Evolutionary conservation across 2,113 vertebrate genomes (phyloP), one percentile per base, ranked within the genome.

Genomic region (Neotragus pygmaeus): DNA sequence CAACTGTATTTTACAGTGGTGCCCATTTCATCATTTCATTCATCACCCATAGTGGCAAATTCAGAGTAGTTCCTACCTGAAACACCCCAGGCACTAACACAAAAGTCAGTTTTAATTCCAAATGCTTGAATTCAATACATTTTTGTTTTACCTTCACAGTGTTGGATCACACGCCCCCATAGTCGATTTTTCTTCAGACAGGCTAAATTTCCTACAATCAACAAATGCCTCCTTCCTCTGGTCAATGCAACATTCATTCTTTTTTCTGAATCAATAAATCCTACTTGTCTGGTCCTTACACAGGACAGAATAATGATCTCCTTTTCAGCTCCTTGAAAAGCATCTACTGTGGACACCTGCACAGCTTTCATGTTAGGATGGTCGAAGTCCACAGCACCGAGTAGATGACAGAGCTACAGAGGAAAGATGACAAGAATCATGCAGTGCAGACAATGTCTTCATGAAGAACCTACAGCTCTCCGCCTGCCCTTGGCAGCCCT

Each of bases 301-400:
- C 99, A 99, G 0, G 99, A 99, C 94, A 99, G 88, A 83, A 99
- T 85, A 3, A 99, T 62, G 11, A 99, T 88, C 89, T 99, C 99
- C 96, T 99, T 99, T 92, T 99, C 99, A 0, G 99, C 99, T 3
- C 99, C 99, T 43, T 99, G 99, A 94, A 99, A 99, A 0, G 99
- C 99, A 0, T 99, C 99, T 2, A 99, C 99, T 0, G 99, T 99
- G 90, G 99, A 99, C 81, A 99, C 99, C 88, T 99, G 99, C 53
- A 99, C 98, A 1, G 98, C 57, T 92, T 97, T 99, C 0, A 96
- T 15, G 6, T 98, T 43, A 1, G 97, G 96, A 16, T 90, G 93
- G 86, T 97, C 95, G 0, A 90, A 90, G 47, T 90, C 89, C 21
- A 60, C 2, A 0, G 91, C n/a, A 9, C n/a, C 57, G 13, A 99